Percentiles rank a stretch among this genome's conserved stretches.
These are phyloP conservation scores for Hycleus phaleratus DNA, from an alignment of 1,140 invertebrate species.

Conservation along the genomic window DNA sequence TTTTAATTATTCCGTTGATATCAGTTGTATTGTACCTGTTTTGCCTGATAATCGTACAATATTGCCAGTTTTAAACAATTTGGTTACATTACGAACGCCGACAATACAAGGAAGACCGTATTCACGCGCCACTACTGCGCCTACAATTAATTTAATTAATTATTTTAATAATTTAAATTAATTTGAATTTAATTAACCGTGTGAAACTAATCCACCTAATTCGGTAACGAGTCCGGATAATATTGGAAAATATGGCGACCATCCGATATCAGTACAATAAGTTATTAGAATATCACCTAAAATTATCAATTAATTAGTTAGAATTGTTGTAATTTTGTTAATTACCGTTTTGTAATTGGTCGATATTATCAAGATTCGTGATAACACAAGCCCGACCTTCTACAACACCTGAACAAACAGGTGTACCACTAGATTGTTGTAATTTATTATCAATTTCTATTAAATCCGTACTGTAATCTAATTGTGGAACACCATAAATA, in stretches of 20 bases:
- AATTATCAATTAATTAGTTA: background rate
- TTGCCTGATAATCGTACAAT: conserved; percentile 41
- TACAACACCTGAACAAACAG: conserved; percentile 61
- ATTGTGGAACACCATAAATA: conserved; percentile 49
- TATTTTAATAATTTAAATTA: background rate
- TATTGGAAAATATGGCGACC: conserved; percentile 81
- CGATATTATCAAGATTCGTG: conserved; percentile 41
- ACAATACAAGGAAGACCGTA: conserved; percentile 79
- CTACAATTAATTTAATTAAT: conserved; percentile 39
- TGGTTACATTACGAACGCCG: conserved; percentile 60
- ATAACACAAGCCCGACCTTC: conserved; percentile 64
- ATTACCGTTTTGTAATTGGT: conserved; percentile 29
- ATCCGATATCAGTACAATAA: conserved; percentile 72
- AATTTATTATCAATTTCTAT: conserved; percentile 14
- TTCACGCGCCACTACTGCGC: conserved; percentile 81
- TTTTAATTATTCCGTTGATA: too few relatives aligned
- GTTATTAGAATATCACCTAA: conserved; percentile 58
- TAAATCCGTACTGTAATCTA: conserved; percentile 29
- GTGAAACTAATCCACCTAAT: conserved; percentile 76
- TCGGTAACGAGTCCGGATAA: conserved; percentile 75
- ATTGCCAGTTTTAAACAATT: conserved; percentile 61
- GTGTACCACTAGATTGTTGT: conserved; percentile 50
- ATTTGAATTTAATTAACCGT: conserved; percentile 48
- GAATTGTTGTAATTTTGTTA: background rate
- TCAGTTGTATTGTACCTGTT: conserved; percentile 26